Evolutionary conservation across 2,113 vertebrate species (phyloP), one percentile per base, ranked within the genome.

Genomic region (Chaetorhynchus papuensis): DNA sequence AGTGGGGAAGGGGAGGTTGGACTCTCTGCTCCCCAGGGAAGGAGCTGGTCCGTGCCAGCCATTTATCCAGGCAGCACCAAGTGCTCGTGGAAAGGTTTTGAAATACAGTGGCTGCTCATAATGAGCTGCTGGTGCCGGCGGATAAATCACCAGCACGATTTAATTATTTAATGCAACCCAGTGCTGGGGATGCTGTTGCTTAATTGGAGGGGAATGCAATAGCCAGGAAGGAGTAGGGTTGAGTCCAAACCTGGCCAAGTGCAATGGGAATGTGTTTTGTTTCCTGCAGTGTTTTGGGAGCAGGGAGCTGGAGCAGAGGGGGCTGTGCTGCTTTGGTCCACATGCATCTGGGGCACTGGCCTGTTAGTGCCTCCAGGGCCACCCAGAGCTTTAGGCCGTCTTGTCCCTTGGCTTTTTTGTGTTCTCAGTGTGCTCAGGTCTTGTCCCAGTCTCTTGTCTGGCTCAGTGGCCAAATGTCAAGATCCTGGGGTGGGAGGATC

Each of bases 131-230:
- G 92, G 91, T 94, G 94, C 96, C 3, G 66, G 83, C 10, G 80
- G 94, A 91, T 96, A 96, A 97, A 97, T 97, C 96, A 94, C 83
- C 74, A 42, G 89, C 59, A 42, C 2, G 0, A 47, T 87, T 96
- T 96, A 96, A 96, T 94, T 97, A 93, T 95, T 97, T 95, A 96
- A 96, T 89, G 90, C 89, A 94, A 66, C 76, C 83, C 88, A 60
- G 95, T 94, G 90, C 80, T 85, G 61, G 75, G 87, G 88, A 90
- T 2, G 74, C 87, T 94, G 66, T 54, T 85, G 87, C 92, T 89
- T 95, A 92, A 95, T 89, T 95, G 93, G 91, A 95, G 87, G 91
- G 94, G 93, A 87, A 91, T 70, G 95, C 83, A 85, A 6, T 78
- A 85, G 81, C 72, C 66, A 80, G 89, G 83, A 86, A 77, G 59